phyloP scores from a whole-genome alignment of 2,797 vertebrate species.

The Propithecus perrieri region DNA sequence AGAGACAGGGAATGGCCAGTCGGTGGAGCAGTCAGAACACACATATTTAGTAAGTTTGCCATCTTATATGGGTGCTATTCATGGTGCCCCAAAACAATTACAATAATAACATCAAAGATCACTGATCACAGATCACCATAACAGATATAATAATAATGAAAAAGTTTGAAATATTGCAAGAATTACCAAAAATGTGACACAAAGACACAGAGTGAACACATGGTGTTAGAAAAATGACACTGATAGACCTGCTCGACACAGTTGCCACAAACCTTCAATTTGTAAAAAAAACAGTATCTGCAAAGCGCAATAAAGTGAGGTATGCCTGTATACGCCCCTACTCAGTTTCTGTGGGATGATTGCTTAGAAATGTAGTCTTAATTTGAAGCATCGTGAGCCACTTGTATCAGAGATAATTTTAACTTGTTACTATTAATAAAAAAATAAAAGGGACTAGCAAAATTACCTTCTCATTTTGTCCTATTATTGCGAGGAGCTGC shows the following conservation, averaged over 20 bases:
- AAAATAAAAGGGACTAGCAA: neutral
- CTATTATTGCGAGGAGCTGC: neutral
- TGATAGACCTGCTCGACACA: too few species aligned
- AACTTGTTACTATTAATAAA: neutral
- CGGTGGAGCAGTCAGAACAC: too few species aligned
- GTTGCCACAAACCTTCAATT: too few species aligned
- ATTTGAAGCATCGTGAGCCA: slow-evolving; percentile 9
- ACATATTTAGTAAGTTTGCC: neutral
- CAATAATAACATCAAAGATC: neutral
- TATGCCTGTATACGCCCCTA: neutral
- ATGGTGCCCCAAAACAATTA: neutral
- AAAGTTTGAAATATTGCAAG: neutral
- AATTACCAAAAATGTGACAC: neutral
- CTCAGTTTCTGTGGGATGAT: slow-evolving; percentile 1
- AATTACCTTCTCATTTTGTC: slow-evolving; percentile 6
- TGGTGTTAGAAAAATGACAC: too few species aligned
- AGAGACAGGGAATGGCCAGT: too few species aligned
- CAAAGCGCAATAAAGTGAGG: too few species aligned
- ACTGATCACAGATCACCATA: neutral
- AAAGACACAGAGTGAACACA: too few species aligned
- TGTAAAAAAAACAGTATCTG: too few species aligned
- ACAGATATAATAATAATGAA: neutral
- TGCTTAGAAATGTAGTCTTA: slow-evolving; percentile 13
- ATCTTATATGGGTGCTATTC: neutral
- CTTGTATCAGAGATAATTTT: slow-evolving; percentile 20